A percentile compares a stretch with the other conserved stretches of the same genome.
Evolutionary conservation across 1,140 invertebrate genomes (phyloP).

Genomic region (Zaprionus davidi): DNA sequence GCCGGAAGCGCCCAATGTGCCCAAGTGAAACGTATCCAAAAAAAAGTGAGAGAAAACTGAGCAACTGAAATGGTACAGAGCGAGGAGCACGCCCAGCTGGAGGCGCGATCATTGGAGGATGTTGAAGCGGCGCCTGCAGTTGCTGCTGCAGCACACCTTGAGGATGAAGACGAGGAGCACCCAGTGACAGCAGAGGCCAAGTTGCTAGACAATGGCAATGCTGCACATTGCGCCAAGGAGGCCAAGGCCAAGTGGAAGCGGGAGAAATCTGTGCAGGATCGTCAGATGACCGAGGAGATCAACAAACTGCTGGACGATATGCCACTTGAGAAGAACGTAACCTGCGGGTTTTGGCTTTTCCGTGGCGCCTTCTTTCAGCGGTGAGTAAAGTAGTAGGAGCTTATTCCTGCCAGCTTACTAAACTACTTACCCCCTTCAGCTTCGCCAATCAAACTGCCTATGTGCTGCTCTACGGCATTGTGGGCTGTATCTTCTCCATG

Average conservation of each 20-base stretch:
- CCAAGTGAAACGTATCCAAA: slow-evolving; percentile 1
- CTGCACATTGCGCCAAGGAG: slow-evolving; percentile 27
- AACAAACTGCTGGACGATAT: slow-evolving; percentile 85
- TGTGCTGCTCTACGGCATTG: slow-evolving; percentile 89
- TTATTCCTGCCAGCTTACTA: background rate
- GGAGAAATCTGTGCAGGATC: slow-evolving; percentile 68
- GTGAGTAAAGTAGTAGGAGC: slow-evolving; percentile 42
- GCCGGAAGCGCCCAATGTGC: slow-evolving; percentile 58
- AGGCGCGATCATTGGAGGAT: slow-evolving; percentile 32
- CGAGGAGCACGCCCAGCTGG: slow-evolving; percentile 46
- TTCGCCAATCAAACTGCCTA: slow-evolving; percentile 92
- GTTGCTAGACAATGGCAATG: slow-evolving; percentile 69
- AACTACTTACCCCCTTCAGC: slow-evolving; percentile 51
- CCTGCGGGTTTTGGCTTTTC: slow-evolving; percentile 87
- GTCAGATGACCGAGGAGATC: slow-evolving; percentile 82
- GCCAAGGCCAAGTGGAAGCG: slow-evolving; percentile 58
- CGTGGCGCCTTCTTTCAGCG: slow-evolving; percentile 86
- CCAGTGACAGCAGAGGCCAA: slow-evolving; percentile 41
- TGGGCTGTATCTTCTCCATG: slow-evolving; percentile 90
- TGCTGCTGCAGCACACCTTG: background rate
- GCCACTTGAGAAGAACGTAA: slow-evolving; percentile 86
- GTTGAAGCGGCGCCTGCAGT: slow-evolving; percentile 23
- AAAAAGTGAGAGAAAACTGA: background rate
- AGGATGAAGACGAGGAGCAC: slow-evolving; percentile 34
- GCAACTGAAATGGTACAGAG: slow-evolving; percentile 59